Conservation (phyloP, 2,113 vertebrate species). For the Dipodomys stephensi region DNA sequence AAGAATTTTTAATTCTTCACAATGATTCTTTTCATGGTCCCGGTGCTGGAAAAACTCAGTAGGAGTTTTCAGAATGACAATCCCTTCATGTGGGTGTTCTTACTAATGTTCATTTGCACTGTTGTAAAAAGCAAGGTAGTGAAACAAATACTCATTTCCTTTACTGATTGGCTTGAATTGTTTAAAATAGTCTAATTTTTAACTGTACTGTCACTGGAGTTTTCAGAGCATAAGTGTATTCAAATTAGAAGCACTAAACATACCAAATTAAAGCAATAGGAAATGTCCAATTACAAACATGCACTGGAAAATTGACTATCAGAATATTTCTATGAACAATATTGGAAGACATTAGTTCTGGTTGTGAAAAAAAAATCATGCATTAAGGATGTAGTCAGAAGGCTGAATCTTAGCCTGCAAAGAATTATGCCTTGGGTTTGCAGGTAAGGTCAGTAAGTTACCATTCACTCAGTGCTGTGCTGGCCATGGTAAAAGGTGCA, state of each 20-base stretch:
- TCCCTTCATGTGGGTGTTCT: background rate
- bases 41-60: background rate
- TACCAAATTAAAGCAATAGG: constrained; percentile 79
- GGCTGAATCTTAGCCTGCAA: background rate
- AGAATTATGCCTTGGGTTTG: background rate
- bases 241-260: constrained; percentile 79
- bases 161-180: constrained; percentile 94
- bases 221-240: constrained; percentile 90
- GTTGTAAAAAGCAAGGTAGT: constrained; percentile 26
- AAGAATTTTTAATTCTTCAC: constrained; percentile 33
- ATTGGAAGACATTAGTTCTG: constrained; percentile 71
- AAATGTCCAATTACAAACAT: constrained; percentile 76
- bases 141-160: constrained; percentile 89
- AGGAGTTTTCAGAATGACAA: background rate
- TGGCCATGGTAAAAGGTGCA: background rate
- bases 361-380: background rate
- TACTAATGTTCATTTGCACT: constrained; percentile 1
- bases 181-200: constrained; percentile 89
- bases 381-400: background rate
- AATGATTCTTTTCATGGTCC: constrained; percentile 11
- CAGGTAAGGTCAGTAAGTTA: background rate
- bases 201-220: constrained; percentile 88
- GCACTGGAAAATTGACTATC: constrained; percentile 76
- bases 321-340: constrained; percentile 71
- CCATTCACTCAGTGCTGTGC: background rate